Base-by-base conservation (phyloP, 1,140 invertebrate genomes). In the Drosophila setifemur region DNA sequence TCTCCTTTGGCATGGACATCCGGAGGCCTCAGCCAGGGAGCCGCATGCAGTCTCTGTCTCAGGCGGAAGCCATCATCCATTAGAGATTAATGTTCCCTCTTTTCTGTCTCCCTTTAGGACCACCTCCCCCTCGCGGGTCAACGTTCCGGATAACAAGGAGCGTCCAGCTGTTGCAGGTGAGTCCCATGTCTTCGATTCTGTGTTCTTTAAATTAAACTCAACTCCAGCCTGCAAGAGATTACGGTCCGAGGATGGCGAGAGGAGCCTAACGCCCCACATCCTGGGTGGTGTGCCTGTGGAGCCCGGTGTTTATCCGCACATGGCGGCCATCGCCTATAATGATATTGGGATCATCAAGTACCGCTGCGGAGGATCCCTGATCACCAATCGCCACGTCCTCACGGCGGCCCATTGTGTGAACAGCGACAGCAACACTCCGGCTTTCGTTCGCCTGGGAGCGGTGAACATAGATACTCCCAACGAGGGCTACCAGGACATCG, bases 391-490 rank as follows among this genome's bases (percentile, higher is more conserved):
- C 18, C 91, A 90, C 43, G 89, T 92, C 8, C 57, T 92, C 7
- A 96, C 96, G 0, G 96, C 96, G 0, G 95, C 95, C 4, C 96
- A 97, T 82, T 97, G 96, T 70, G 90, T 97, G 3, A 92, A 74
- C 4, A 53, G 43, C 6, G 25, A 42, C 7, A 31, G 23, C 4
- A 31, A 11, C 1, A 16, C 7, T 1, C 86, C 89, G 2, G 16
- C 45, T 2, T 69, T 72, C 29, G 89, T 83, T 4, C 82, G 89
- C 0, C 31, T 90, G 25, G 89, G 89, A 18, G 49, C 75, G 1
- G 60, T 90, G 4, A 57, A 82, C 40, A 53, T 86, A 1, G 54
- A 67, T 0, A 29, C 39, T 1, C 42, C 66, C 0, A 21, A 35
- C 3, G 0, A 0, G 0, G 14, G 9, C 12, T 63, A 48, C 45